A percentile compares a stretch with the other conserved stretches of the same genome.
phyloP scores from a whole-genome alignment of 2,888 invertebrate species.

The Gandaritis pyraliata region DNA sequence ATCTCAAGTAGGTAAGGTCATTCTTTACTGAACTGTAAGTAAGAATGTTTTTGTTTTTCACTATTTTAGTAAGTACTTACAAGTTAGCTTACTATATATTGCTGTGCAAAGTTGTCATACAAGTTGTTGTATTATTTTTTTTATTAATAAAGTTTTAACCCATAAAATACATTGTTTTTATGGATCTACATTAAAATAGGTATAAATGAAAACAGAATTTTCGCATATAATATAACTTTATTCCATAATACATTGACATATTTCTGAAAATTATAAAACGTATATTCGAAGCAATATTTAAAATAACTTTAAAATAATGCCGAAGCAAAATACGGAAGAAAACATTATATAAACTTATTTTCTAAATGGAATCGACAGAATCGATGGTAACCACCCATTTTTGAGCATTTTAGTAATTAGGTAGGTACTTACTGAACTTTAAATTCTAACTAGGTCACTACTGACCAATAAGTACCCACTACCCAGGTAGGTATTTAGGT shows the following conservation, averaged over 20 bases:
- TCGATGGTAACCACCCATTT: constrained; percentile 37
- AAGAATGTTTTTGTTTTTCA: too few relatives aligned
- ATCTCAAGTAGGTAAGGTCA: too few relatives aligned
- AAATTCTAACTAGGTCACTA: too few relatives aligned
- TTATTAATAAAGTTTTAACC: constrained; percentile 32
- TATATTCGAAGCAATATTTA: constrained; percentile 32
- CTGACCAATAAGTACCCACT: too few relatives aligned
- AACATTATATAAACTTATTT: constrained; percentile 31
- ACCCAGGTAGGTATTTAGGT: too few relatives aligned
- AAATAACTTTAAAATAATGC: constrained; percentile 30
- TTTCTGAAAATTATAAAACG: constrained; percentile 30
- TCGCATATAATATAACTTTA: constrained; percentile 34
- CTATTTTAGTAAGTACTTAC: too few relatives aligned
- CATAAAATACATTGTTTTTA: background rate
- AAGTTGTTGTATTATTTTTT: constrained; percentile 39
- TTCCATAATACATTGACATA: constrained; percentile 35
- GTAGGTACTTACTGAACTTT: constrained; percentile 16
- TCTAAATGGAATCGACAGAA: constrained; percentile 38
- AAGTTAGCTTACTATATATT: too few relatives aligned
- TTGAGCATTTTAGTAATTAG: constrained; percentile 37
- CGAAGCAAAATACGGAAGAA: constrained; percentile 36
- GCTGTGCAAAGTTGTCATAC: constrained; percentile 8
- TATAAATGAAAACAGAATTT: constrained; percentile 20
- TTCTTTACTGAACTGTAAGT: too few relatives aligned
- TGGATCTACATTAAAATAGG: constrained; percentile 1